Conservation (phyloP, 2,113 vertebrate genomes). For the Microtus pennsylvanicus region DNA sequence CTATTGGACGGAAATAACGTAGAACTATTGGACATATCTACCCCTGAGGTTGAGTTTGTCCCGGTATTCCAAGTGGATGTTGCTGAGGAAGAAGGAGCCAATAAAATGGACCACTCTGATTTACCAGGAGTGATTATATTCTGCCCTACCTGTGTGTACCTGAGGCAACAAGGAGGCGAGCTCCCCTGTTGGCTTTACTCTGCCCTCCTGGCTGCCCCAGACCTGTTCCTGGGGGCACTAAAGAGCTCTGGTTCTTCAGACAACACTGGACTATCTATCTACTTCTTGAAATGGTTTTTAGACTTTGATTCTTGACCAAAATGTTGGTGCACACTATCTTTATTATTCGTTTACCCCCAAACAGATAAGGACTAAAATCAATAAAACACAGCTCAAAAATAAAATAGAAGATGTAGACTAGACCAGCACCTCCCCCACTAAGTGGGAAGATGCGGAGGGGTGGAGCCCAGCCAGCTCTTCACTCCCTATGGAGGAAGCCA, state of each 20-base stretch:
- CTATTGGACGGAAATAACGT: no score
- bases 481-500: neutral
- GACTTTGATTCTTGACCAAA: slow-evolving; percentile 32
- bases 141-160: neutral
- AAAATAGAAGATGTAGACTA: neutral
- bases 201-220: neutral
- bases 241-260: neutral
- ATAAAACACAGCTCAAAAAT: neutral
- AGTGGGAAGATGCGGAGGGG: neutral
- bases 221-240: neutral
- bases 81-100: neutral
- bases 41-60: neutral
- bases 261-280: neutral
- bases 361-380: neutral
- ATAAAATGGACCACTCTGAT: neutral
- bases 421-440: neutral
- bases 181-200: neutral
- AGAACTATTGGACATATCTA: neutral
- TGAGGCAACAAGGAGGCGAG: neutral
- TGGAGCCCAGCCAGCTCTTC: neutral
- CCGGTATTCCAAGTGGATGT: neutral
- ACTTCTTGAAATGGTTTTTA: neutral
- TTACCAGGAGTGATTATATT: neutral
- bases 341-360: slow-evolving; percentile 6
- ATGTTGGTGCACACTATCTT: slow-evolving; percentile 6